These are phyloP conservation scores for Pangasius djambal DNA, from an alignment of 2,797 vertebrate species.

Conservation along the genomic window DNA sequence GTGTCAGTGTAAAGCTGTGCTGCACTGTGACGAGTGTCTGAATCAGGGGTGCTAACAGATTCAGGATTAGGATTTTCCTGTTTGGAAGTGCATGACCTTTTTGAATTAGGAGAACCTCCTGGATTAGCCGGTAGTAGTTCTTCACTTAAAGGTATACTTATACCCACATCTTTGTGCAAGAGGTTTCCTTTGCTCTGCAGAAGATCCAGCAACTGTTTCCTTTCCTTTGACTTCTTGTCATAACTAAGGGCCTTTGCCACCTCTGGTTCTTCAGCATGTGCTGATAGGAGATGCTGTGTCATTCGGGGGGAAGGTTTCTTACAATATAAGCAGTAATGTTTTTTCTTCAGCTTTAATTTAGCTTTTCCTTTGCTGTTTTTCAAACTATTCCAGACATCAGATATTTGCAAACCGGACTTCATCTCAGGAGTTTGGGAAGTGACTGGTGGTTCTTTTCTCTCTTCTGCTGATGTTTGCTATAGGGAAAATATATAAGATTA, in stretches of 20 bases:
- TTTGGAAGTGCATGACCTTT: background rate
- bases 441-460: background rate
- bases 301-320: slow-evolving; percentile 38
- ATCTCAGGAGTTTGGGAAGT: slow-evolving; percentile 3
- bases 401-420: slow-evolving; percentile 7
- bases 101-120: background rate
- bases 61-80: background rate
- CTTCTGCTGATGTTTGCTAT: background rate
- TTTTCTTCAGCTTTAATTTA: slow-evolving; percentile 17
- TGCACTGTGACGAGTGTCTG: background rate
- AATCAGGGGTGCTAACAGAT: background rate
- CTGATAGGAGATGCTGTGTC: slow-evolving; percentile 37
- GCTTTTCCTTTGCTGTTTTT: slow-evolving; percentile 18
- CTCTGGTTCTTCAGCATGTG: slow-evolving; percentile 38
- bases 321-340: slow-evolving; percentile 43
- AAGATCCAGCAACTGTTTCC: slow-evolving; percentile 28
- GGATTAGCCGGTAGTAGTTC: background rate
- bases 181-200: slow-evolving; percentile 36
- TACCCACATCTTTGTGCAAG: slow-evolving; percentile 16
- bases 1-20: slow-evolving; percentile 14
- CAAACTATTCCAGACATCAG: background rate
- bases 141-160: slow-evolving; percentile 9
- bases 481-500: slow-evolving; percentile 1
- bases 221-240: slow-evolving; percentile 43
- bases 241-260: slow-evolving; percentile 44